Evolutionary conservation across 1,140 invertebrate genomes (phyloP).

Genomic region (Pogonomyrmex barbatus): DNA sequence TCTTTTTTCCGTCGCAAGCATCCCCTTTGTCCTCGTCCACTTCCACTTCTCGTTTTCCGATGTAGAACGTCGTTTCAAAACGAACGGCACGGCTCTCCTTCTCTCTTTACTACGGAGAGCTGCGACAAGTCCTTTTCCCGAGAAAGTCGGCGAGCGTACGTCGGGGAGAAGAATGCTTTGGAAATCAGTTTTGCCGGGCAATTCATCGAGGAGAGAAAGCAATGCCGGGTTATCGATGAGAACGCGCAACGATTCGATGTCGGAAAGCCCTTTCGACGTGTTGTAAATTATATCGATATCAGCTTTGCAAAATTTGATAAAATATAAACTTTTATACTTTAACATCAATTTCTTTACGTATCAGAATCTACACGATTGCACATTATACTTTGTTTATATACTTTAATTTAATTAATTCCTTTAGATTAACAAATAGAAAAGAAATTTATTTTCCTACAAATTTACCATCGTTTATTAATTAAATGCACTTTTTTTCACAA

Average conservation of each 20-base stretch:
- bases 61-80: constrained; percentile 41
- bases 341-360: not conserved
- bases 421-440: not conserved
- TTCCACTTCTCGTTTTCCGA: constrained; percentile 51
- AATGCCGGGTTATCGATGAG: constrained; percentile 55
- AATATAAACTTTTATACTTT: not conserved
- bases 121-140: constrained; percentile 24
- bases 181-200: constrained; percentile 62
- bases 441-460: not conserved
- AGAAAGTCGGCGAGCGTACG: constrained; percentile 26
- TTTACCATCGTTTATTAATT: not conserved
- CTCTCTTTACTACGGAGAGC: constrained; percentile 34
- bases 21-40: constrained; percentile 53
- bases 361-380: not conserved
- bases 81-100: constrained; percentile 32
- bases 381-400: not conserved
- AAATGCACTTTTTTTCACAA: not conserved
- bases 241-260: constrained; percentile 37
- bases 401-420: not conserved
- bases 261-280: not conserved
- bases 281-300: constrained; percentile 19
- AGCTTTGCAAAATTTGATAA: constrained; percentile 22
- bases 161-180: constrained; percentile 51
- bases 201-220: constrained; percentile 55
- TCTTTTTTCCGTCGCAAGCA: constrained; percentile 23